A percentile compares a stretch with the other conserved stretches of the same genome.
Conservation (phyloP, 2,797 vertebrate species). For the Anabas testudineus region DNA sequence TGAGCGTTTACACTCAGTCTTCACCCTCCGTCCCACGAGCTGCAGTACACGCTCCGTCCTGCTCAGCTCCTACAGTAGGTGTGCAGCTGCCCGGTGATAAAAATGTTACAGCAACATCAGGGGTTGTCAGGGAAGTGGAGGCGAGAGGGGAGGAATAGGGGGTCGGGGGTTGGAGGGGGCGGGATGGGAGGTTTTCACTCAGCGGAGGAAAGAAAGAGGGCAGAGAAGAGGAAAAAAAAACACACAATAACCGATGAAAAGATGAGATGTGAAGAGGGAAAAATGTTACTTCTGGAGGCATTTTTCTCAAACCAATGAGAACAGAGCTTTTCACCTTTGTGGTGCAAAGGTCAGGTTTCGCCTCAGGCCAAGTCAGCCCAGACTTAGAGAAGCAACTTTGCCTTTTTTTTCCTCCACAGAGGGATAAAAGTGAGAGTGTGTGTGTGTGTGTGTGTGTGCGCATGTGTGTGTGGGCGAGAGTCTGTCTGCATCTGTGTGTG, state of each 20-base stretch:
- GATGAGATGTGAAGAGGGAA: conserved; percentile 84
- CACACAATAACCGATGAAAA: conserved; percentile 82
- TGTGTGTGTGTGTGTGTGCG: conserved; percentile 27
- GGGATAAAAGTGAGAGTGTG: conserved; percentile 49
- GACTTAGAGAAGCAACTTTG: conserved; percentile 75
- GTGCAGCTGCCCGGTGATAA: conserved; percentile 57
- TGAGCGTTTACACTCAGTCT: conserved; percentile 39
- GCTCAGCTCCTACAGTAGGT: conserved; percentile 52
- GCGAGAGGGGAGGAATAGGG: not conserved
- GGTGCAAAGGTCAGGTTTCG: conserved; percentile 82
- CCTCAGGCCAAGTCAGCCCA: conserved; percentile 80
- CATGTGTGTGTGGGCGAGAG: conserved; percentile 24
- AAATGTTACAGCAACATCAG: conserved; percentile 62
- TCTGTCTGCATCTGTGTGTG: conserved; percentile 20
- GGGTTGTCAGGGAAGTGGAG: conserved; percentile 59
- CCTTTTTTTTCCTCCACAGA: conserved; percentile 52
- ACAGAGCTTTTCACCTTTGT: conserved; percentile 84
- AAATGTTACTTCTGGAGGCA: conserved; percentile 86
- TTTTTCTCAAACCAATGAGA: conserved; percentile 84
- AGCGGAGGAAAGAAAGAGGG: conserved; percentile 54
- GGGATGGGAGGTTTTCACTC: conserved; percentile 62
- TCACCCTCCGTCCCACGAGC: conserved; percentile 24
- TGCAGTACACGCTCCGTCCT: conserved; percentile 41
- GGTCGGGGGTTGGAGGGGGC: conserved; percentile 9
- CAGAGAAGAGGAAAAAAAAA: conserved; percentile 20